Base-by-base conservation (phyloP, 2,113 vertebrate genomes). In the Lagenorhynchus albirostris region DNA sequence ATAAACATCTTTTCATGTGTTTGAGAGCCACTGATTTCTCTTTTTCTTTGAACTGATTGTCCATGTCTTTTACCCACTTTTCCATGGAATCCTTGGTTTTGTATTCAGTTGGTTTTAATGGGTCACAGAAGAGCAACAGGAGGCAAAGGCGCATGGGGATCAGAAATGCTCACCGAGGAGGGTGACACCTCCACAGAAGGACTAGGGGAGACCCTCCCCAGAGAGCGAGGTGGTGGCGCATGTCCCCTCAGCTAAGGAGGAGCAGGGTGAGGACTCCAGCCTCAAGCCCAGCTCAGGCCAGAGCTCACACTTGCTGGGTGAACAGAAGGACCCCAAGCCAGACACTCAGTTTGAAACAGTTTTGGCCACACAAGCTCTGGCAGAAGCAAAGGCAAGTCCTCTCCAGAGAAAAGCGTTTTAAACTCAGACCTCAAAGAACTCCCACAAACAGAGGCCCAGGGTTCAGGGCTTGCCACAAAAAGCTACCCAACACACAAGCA, bases 171-270 rank as follows among this genome's bases (percentile, higher is more conserved):
- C 47, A 62, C 25, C 25, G 12, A 38, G 33, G n/a, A 50, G 53
- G 23, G 50, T 0, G 2, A 25, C 2, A 3, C 38, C 50, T 20
- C 82, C 10, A 25, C 31, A 67, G 18, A 25, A 3, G 38, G 29
- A 4, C 38, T 20, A 5, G 55, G 23, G 29, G 41, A 70, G 50
- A 26, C 41, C 41, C 0, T 55, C 3, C 12, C 2, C 17, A 17
- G 17, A 36, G 33, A 58, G 50, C 31, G 11, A 10, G 12, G 21
- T 13, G 41, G 76, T 21, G 2, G 2, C 12, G n/a, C 1, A 0
- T 9, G 0, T 58, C 38, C 1, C 33, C 12, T 50, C 25, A 3
- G 50, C 41, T 79, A 65, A 23, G 53, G 33, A 11, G 7, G 33
- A 15, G 26, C 7, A 31, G 17, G 20, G 50, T 21, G 6, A 8